Base-by-base conservation (phyloP, 2,797 vertebrate genomes). In the Falco cherrug region DNA sequence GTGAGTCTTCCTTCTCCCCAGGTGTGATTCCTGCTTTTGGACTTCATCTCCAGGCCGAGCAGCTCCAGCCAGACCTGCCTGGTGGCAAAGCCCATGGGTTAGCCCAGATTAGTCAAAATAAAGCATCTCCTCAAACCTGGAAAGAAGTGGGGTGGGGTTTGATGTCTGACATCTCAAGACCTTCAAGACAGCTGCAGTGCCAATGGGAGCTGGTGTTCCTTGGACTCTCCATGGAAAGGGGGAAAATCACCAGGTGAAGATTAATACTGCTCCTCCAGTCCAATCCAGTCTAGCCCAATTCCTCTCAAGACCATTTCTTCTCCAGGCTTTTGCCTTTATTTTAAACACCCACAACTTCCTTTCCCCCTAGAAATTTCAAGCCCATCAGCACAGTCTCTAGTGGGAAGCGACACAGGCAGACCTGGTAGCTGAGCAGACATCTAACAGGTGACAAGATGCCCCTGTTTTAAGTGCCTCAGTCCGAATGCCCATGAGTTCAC, bases 321-420 rank as follows among this genome's bases (percentile, higher is more conserved):
- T 84, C 20, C 56, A 74, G 18, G 13, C 28, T 61, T 90, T 65
- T 81, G 18, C 60, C 10, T 74, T 84, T 57, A 25, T 68, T 77
- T 77, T 43, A 87, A 77, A 26, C 19, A 84, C 24, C 47, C 25
- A 56, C 54, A 76, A 39, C 13, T 15, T 81, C 26, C 31, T 67
- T 60, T 87, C 9, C 12, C 18, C 10, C 13, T 69, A 37, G 12
- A 26, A 64, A 50, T 18, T 56, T 69, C 47, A 77, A 65, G 57
- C 26, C 20, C 37, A 39, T 47, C 41, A 77, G 54, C 41, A 43
- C 4, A 5, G 13, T 28, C 26, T 37, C 35, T 67, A 41, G 29
- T 51, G 41, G 33, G 35, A 89, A n/a, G 5, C 0, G 2, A 71
- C 0, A 0, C 17, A 64, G 60, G 28, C 45, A 50, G 39, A 71